A percentile compares a stretch with the other conserved stretches of the same genome.
phyloP scores from a whole-genome alignment of 2,113 vertebrate species.

The Chascanopsetta lugubris region DNA sequence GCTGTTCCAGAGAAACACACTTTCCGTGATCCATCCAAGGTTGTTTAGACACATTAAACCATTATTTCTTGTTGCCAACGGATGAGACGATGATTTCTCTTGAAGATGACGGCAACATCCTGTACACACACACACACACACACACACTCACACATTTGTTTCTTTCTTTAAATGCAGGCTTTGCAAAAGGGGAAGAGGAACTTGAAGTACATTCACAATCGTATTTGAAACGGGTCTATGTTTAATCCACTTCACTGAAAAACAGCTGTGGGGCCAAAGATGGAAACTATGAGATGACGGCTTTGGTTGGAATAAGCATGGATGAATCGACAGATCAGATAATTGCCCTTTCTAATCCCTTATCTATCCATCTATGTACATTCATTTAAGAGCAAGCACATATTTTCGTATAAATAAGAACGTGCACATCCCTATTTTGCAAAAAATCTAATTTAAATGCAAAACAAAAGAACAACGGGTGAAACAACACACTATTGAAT shows the following conservation, averaged over 20 bases:
- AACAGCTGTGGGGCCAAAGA: not conserved
- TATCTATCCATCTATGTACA: too few species aligned
- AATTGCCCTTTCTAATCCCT: too few species aligned
- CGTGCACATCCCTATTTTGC: too few species aligned
- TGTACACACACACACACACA: not conserved
- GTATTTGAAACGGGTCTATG: too few species aligned
- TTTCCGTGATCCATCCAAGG: not conserved
- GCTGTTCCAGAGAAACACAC: constrained; percentile 1
- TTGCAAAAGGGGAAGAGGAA: constrained; percentile 46
- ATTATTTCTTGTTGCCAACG: constrained; percentile 3
- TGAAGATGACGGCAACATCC: constrained; percentile 1
- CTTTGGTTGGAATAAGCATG: not conserved
- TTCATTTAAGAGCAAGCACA: too few species aligned
- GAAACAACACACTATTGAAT: too few species aligned
- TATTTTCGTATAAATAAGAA: too few species aligned
- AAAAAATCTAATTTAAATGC: too few species aligned
- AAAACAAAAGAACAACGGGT: constrained; percentile 1
- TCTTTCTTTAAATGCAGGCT: constrained; percentile 27
- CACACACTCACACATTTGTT: not conserved
- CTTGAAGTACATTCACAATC: constrained; percentile 10
- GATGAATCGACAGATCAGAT: not conserved
- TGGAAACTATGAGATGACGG: not conserved
- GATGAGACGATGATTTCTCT: not conserved
- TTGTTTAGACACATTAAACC: not conserved
- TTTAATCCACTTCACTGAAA: too few species aligned